Evolutionary conservation across 2,797 vertebrate genomes (phyloP), one percentile per base, ranked within the genome.

Genomic region (Microctenopoma steveboyesi): DNA sequence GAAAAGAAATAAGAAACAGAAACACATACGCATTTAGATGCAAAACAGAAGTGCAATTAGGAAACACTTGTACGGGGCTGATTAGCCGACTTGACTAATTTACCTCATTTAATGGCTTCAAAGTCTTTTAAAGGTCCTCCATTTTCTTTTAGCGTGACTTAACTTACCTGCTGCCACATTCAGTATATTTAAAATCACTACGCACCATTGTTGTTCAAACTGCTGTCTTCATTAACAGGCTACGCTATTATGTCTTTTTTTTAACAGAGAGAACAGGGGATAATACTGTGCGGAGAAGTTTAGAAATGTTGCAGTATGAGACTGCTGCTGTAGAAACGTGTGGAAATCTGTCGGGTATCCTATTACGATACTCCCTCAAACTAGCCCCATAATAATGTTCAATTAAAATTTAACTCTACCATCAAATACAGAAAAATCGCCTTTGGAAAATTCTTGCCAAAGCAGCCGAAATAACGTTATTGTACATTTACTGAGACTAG

Each of bases 81-180:
- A 86, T 89, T 88, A 89, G 70, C 79, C 2, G 55, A 64, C 57
- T 77, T 75, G 70, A 85, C 86, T 89, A 82, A 88, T 90, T 85
- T 64, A 87, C 67, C 68, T 70, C 33, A 2, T 3, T 73, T 86
- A 83, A 90, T 89, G 85, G 64, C 78, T 85, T 82, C 72, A 69
- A 84, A 82, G 59, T 71, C 68, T 69, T 83, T 30, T 76, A 64
- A 70, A 45, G 56, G 53, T 73, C 58, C 47, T 62, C 33, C 18
- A 28, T 72, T 83, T 81, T 74, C 51, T 64, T 86, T 82, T 8
- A 49, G 66, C 8, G 30, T 60, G 72, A 64, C 54, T 77, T 55
- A 72, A 74, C 78, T 84, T 61, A 63, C 66, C 77, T 76, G 71
- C 80, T 66, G 67, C 71, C 60, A 67, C 70, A 64, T 75, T 88